Conservation (phyloP, 2,797 vertebrate species). For the Balearica regulorum region DNA sequence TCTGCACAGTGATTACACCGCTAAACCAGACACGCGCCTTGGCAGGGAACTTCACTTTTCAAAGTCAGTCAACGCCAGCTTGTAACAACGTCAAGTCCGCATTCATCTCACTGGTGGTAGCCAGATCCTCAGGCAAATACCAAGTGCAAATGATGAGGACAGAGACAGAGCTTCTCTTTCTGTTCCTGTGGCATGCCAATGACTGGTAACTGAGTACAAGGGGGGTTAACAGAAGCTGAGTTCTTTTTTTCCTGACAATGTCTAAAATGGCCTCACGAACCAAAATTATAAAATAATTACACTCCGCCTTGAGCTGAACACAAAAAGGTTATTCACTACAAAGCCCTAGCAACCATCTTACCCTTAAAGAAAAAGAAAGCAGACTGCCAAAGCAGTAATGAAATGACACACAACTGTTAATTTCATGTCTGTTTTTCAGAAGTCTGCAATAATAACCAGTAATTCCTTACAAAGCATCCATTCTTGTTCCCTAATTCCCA, state of each 20-base stretch:
- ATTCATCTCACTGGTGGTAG: neutral
- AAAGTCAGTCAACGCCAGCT: neutral
- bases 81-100: accelerated
- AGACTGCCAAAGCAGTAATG: slow-evolving; percentile 64
- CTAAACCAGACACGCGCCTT: neutral
- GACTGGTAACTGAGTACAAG: neutral
- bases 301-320: slow-evolving; percentile 45
- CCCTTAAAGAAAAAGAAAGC: slow-evolving; percentile 41
- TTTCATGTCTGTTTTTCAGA: slow-evolving; percentile 69
- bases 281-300: slow-evolving; percentile 69
- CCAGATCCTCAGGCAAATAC: neutral
- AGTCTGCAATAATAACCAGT: slow-evolving; percentile 67
- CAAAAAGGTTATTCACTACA: slow-evolving; percentile 68
- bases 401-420: slow-evolving; percentile 65
- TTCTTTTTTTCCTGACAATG: slow-evolving; percentile 35
- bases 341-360: slow-evolving; percentile 63
- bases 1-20: neutral
- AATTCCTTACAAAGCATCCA: slow-evolving; percentile 66
- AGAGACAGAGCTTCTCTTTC: neutral
- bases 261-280: slow-evolving; percentile 39
- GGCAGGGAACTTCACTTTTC: neutral
- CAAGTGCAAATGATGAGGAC: neutral
- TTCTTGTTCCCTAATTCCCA: slow-evolving; percentile 56
- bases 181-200: neutral
- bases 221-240: neutral